Evolutionary conservation across 2,888 invertebrate genomes (phyloP).

Genomic region (Choristoneura rosaceana): DNA sequence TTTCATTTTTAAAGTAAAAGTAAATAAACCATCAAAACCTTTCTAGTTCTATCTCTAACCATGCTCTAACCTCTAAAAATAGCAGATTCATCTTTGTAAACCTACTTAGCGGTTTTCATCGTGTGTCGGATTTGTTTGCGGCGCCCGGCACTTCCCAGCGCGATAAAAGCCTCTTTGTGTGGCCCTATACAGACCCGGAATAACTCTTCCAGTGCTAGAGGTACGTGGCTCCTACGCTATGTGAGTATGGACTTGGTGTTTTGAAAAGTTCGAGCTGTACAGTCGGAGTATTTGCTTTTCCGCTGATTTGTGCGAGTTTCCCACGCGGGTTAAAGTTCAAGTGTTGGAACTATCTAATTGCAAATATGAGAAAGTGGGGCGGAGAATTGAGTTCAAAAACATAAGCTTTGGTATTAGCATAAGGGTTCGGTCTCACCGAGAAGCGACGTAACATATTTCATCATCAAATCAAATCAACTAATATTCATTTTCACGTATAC

Average conservation of each 20-base stretch:
- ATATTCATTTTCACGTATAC: no score
- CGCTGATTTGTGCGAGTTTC: neutral
- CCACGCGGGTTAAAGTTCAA: neutral
- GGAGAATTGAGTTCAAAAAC: neutral
- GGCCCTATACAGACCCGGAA: constrained; percentile 15
- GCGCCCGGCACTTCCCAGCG: constrained; percentile 44
- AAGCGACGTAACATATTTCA: no score
- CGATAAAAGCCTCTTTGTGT: constrained; percentile 43
- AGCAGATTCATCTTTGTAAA: constrained; percentile 43
- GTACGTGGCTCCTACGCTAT: constrained; percentile 7
- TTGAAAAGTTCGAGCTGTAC: constrained; percentile 4
- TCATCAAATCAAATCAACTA: no score
- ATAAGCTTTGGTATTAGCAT: neutral
- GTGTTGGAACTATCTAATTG: neutral
- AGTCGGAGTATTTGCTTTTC: neutral
- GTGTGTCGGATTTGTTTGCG: constrained; percentile 68
- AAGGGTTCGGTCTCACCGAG: no score
- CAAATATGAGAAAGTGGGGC: neutral
- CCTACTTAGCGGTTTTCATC: constrained; percentile 67
- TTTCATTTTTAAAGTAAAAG: neutral
- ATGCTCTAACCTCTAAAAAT: constrained; percentile 5
- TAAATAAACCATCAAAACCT: neutral
- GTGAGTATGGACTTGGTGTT: neutral
- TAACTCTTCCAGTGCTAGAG: constrained; percentile 35
- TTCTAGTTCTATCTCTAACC: constrained; percentile 11